Conservation (phyloP, 2,113 vertebrate species). For the Cinclus cinclus region DNA sequence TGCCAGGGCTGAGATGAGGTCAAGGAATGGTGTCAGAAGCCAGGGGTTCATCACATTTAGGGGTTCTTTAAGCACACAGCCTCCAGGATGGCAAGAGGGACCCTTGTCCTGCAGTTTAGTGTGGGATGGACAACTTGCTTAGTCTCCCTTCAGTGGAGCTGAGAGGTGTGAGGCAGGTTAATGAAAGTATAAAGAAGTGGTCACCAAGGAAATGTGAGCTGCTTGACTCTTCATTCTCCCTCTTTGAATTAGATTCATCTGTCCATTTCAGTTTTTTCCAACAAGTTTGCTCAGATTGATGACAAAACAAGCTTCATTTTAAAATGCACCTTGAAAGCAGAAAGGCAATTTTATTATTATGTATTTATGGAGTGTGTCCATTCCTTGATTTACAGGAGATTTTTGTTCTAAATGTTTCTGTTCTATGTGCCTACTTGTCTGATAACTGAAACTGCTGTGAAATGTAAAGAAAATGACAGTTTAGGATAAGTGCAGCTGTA, state of each 20-base stretch:
- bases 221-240: not conserved
- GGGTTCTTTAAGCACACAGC: accelerated
- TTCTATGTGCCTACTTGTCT: not conserved
- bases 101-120: not conserved
- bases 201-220: not conserved
- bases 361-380: not conserved
- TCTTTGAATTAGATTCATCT: not conserved
- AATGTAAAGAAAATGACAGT: not conserved
- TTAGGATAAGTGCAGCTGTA: not conserved
- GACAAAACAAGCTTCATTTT: not conserved
- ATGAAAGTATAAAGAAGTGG: not conserved
- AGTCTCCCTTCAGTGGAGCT: not conserved
- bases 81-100: not conserved
- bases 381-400: not conserved
- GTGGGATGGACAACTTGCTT: not conserved
- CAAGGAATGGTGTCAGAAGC: not conserved
- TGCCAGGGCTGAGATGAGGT: not conserved
- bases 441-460: not conserved
- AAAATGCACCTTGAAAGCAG: not conserved
- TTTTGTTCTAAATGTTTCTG: not conserved
- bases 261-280: not conserved
- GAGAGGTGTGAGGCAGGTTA: not conserved
- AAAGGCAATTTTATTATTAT: not conserved
- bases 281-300: not conserved
- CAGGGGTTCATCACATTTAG: accelerated